Evolutionary conservation across 2,113 vertebrate species (phyloP), one percentile per base, ranked within the genome.

Genomic region (Orientallactaga bullata): DNA sequence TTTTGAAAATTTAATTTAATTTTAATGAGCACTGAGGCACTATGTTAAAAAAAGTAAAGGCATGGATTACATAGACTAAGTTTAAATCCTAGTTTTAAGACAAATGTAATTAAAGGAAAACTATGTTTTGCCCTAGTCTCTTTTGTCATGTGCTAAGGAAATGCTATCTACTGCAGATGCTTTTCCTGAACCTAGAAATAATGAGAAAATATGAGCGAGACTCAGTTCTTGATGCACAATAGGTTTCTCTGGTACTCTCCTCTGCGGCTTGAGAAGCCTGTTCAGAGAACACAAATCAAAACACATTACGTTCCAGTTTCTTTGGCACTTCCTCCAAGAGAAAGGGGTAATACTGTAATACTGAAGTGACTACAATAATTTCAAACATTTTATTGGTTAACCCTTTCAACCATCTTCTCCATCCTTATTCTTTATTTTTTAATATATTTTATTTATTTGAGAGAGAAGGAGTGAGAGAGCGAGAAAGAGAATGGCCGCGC

Each of bases 131-230:
- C 20, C 9, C 26, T 80, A 60, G 21, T 72, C 37, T 92, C 47
- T 92, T 87, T 95, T 23, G 69, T 79, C 58, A 84, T 21, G 37
- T 82, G 37, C n/a, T 47, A 47, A 47, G 42, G 81, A 61, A 91
- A 39, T 42, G 65, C 76, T 42, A 60, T 5, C 23, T 21, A 55
- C 65, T 23, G 18, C 20, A 89, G 58, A 7, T 28, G 63, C 60
- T 23, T 71, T 16, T 51, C n/a, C 1, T 74, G 73, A 89, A 24
- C 24, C 68, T 8, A 72, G 71, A 77, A 51, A 15, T 55, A 65
- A 65, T 1, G 7, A 37, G 35, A 61, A 37, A 65, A 79, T 3
- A 35, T 0, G 69, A 7, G 51, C 16, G 35, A 73, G 18, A 17
- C 5, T 17, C 26, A 61, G n/a, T 11, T 61, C 12, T 88, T 30